Base-by-base conservation (phyloP, 2,797 vertebrate species). In the Centroberyx gerrardi region DNA sequence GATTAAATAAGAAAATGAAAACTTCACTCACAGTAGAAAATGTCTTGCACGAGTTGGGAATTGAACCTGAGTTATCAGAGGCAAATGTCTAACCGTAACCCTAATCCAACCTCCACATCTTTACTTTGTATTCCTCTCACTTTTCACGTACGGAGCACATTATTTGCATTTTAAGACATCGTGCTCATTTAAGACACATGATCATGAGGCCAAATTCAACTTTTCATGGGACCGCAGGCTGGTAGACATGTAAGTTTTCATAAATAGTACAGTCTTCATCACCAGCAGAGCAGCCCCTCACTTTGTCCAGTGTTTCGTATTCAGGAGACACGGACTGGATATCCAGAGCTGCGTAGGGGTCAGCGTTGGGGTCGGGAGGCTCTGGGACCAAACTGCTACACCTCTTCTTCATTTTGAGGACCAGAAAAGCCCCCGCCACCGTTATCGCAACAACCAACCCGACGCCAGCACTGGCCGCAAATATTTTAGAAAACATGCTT, bases 231-330 rank as follows among this genome's bases (percentile, higher is more conserved):
- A 1, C 2, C n/a, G n/a, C 14, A 54, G 6, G 48, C 5, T 28
- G 28, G 1, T 12, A 1, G 3, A 1, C 33, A 4, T 2, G 0
- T 29, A 15, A 0, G 52, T 76, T 82, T 17, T 73, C 76, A 69
- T 67, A 79, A 49, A 65, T 17, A 31, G 12, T 1, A 8, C 5
- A 1, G 14, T 33, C 31, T 2, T 58, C 33, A 36, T 54, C 55
- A 28, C 13, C 6, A 31, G 38, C 29, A 0, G 15, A 29, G 38
- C 4, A 27, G 59, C 0, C 1, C 55, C 56, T 65, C 49, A 27
- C 17, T 52, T 10, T 14, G 27, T 68, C 31, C 54, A 74, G 17
- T 46, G 49, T 70, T 28, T 75, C 52, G 53, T 79, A 82, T 2
- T 70, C 76, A 55, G 44, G 3, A 3, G 54, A 64, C 42, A 15